phyloP scores from a whole-genome alignment of 2,797 vertebrate genomes.

The Avahi laniger region DNA sequence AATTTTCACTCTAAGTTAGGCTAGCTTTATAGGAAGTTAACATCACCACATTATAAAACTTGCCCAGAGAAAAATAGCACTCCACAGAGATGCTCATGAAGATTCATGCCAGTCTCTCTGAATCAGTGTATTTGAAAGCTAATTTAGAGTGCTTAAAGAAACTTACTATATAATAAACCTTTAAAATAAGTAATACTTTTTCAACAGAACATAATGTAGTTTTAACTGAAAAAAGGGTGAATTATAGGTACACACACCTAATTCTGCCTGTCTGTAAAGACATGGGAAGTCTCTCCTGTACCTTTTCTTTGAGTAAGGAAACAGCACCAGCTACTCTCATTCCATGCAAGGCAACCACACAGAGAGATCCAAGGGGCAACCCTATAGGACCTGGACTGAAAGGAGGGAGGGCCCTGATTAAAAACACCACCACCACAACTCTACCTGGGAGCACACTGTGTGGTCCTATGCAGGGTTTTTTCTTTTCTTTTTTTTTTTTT shows the following conservation, averaged over 20 bases:
- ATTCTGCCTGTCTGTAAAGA: not conserved
- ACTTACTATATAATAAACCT: not conserved
- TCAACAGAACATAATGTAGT: not conserved
- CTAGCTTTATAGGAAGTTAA: not conserved
- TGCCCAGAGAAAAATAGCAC: not conserved
- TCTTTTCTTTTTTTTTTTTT: too few relatives aligned
- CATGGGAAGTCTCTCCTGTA: not conserved
- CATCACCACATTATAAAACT: not conserved
- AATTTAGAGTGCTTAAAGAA: not conserved
- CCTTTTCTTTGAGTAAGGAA: not conserved
- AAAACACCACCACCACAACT: not conserved
- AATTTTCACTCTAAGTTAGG: not conserved
- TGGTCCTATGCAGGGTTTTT: too few relatives aligned
- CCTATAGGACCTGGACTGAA: not conserved
- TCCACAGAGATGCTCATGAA: not conserved
- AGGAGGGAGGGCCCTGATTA: not conserved
- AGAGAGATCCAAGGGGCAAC: not conserved
- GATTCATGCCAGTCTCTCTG: not conserved
- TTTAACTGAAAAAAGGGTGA: not conserved
- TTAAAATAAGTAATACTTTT: not conserved
- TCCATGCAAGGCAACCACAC: not conserved
- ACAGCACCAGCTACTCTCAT: not conserved
- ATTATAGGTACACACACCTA: not conserved
- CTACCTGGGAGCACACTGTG: not conserved
- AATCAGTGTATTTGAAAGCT: not conserved